Evolutionary conservation across 1,140 invertebrate species (phyloP), one percentile per base, ranked within the genome.

Genomic region (Diplogasteroides magnus): DNA sequence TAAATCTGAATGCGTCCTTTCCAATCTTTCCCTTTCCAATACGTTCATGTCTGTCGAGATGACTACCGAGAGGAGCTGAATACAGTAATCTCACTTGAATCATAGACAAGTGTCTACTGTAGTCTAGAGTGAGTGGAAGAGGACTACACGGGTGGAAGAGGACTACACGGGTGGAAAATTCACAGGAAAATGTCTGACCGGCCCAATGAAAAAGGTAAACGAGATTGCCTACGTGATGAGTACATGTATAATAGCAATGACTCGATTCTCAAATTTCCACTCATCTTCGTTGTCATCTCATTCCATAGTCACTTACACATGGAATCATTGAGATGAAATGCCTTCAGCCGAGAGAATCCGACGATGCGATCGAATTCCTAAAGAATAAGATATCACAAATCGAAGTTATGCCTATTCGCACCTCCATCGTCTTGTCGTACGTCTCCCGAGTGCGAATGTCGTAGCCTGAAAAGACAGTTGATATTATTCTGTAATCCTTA

Each of bases 321-420:
- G 3, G 86, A 86, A 76, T 87, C 86, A 81, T 87, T 87, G 2
- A 87, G 68, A 73, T 87, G 86, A 58, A 87, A 32, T 1, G 84
- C 86, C 68, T 85, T 85, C 1, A 87, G 80, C 74, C 86, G 86
- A 56, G 85, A 70, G 31, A 85, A 82, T 2, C 87, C 86, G 76
- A 87, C 79, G 58, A 84, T 80, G 27, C 77, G 73, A 1, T 84
- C 85, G 79, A 87, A 87, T 57, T 86, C 83, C 14, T 48, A 6
- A 48, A n/a, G n/a, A n/a, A n/a, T n/a, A n/a, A n/a, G n/a, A n/a
- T n/a, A n/a, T n/a, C n/a, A n/a, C n/a, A n/a, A n/a, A n/a, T n/a
- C n/a, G n/a, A n/a, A n/a, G n/a, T n/a, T n/a, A n/a, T n/a, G n/a
- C n/a, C n/a, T n/a, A n/a, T n/a, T n/a, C n/a, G n/a, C n/a, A 48